A percentile compares a stretch with the other conserved stretches of the same genome.
These are phyloP conservation scores for Sphenodon punctatus DNA, from an alignment of 2,797 vertebrate genomes.

Conservation along the genomic window DNA sequence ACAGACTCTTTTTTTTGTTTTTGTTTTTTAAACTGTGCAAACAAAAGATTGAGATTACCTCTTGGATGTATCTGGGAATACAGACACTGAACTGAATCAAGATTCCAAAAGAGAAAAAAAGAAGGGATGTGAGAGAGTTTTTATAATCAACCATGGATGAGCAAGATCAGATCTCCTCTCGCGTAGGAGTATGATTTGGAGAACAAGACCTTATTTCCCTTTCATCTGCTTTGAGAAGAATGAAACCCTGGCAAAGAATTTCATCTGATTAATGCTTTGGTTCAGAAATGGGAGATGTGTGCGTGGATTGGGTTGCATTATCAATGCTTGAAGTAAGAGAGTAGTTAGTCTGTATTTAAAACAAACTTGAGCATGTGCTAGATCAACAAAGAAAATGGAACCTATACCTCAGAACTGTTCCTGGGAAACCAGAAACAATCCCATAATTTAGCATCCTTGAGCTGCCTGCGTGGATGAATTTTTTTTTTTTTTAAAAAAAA, in stretches of 20 bases:
- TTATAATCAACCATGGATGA: slow-evolving; percentile 25
- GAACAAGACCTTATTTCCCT: slow-evolving; percentile 25
- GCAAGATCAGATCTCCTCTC: slow-evolving; percentile 34
- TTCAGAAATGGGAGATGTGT: slow-evolving; percentile 28
- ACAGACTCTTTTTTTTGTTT: neutral
- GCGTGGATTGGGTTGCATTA: slow-evolving; percentile 39
- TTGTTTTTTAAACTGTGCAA: slow-evolving; percentile 16
- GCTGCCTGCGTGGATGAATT: rapidly evolving
- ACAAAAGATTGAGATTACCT: slow-evolving; percentile 16
- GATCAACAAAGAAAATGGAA: slow-evolving; percentile 65
- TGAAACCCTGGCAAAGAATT: slow-evolving; percentile 22
- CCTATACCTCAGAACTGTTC: slow-evolving; percentile 58
- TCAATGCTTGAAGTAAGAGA: slow-evolving; percentile 39
- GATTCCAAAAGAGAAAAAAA: neutral
- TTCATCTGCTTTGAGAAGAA: slow-evolving; percentile 47
- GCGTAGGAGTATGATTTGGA: slow-evolving; percentile 50
- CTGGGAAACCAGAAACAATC: slow-evolving; percentile 20
- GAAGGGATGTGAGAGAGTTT: slow-evolving; percentile 61
- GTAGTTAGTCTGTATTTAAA: slow-evolving; percentile 29
- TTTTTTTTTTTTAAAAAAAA: too few species aligned
- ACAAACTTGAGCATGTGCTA: slow-evolving; percentile 42
- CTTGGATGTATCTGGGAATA: slow-evolving; percentile 19
- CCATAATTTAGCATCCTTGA: slow-evolving; percentile 8
- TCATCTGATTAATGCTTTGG: slow-evolving; percentile 39
- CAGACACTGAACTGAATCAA: neutral